Evolutionary conservation across 2,888 invertebrate genomes (phyloP).

Genomic region (Thera britannica): DNA sequence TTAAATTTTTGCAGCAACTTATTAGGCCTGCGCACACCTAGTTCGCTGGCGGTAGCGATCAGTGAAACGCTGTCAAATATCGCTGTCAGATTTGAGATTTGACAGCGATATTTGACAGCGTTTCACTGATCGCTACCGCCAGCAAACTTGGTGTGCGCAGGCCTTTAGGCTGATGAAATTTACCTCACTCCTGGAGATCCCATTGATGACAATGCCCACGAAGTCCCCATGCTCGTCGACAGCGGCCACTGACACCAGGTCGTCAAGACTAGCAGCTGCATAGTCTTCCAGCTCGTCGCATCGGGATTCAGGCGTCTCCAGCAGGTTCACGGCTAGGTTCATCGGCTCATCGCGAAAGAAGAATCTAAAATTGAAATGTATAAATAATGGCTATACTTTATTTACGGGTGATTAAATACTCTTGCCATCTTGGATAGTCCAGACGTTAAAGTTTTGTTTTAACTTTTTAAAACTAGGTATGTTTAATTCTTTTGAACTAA

Average conservation of each 20-base stretch:
- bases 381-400: background rate
- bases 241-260: conserved; percentile 87
- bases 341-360: conserved; percentile 91
- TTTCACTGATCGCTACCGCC: no score
- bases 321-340: conserved; percentile 85
- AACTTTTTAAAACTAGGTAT: no score
- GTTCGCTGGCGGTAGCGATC: no score
- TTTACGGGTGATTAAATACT: no score
- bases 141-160: no score
- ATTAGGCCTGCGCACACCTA: no score
- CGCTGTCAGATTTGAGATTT: no score
- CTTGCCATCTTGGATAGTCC: background rate
- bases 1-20: background rate
- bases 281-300: conserved; percentile 88
- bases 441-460: no score
- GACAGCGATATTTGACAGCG: no score
- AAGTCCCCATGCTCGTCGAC: conserved; percentile 85
- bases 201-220: conserved; percentile 85
- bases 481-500: no score
- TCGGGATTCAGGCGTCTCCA: conserved; percentile 85
- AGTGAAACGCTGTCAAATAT: no score
- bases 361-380: conserved; percentile 64
- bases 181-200: conserved; percentile 71
- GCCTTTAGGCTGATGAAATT: conserved; percentile 25
- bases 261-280: conserved; percentile 82